Conservation (phyloP, 2,888 invertebrate genomes). For the Dastarcus helophoroides region DNA sequence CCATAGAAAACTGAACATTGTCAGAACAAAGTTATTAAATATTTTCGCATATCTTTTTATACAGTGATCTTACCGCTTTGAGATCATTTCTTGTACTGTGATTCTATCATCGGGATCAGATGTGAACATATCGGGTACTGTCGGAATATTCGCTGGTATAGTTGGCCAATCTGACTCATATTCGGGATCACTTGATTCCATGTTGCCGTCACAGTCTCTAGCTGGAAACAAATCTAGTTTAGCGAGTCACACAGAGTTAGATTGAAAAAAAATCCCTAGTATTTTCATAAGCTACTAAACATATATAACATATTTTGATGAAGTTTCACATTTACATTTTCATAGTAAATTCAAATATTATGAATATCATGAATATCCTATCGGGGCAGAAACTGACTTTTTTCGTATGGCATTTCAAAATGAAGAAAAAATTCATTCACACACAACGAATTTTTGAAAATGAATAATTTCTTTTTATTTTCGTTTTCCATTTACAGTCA, state of each 20-base stretch:
- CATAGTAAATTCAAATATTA: too few species aligned
- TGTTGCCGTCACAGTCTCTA: conserved; percentile 39
- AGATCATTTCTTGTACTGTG: conserved; percentile 67
- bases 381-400: too few species aligned
- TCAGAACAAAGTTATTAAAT: conserved; percentile 16
- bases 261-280: not conserved
- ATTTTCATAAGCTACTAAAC: conserved; percentile 21
- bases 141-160: conserved; percentile 37
- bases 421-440: too few species aligned
- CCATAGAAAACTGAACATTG: conserved; percentile 4
- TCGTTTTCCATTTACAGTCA: too few species aligned
- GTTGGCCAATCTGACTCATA: conserved; percentile 42
- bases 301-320: too few species aligned
- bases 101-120: conserved; percentile 47
- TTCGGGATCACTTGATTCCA: conserved; percentile 43
- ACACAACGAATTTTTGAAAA: too few species aligned
- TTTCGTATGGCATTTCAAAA: too few species aligned
- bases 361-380: too few species aligned
- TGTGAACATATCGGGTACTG: conserved; percentile 35
- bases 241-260: conserved; percentile 5
- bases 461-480: too few species aligned
- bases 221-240: conserved; percentile 31
- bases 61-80: conserved; percentile 53
- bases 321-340: too few species aligned
- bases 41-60: too few species aligned